These are phyloP conservation scores for Catostylus mosaicus DNA, from an alignment of 30 jellyfish, hydroid and myxozoan species.

Conservation along the genomic window DNA sequence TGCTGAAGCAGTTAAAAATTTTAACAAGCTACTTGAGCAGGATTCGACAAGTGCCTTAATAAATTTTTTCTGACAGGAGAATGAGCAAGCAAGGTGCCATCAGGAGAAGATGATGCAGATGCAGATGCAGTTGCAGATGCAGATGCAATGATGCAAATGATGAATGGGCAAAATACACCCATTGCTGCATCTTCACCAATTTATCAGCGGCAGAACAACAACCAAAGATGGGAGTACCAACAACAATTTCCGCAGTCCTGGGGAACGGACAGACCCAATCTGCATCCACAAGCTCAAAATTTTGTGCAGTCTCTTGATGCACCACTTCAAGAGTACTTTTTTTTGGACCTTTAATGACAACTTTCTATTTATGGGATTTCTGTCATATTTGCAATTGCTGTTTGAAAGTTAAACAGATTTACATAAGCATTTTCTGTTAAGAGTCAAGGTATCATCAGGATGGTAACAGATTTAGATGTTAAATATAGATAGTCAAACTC, in stretches of 20 bases:
- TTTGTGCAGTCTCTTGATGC: conserved; percentile 23
- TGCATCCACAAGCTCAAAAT: conserved; percentile 15
- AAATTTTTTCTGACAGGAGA: conserved; percentile 26
- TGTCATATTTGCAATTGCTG: conserved; percentile 1
- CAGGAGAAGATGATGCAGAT: conserved; percentile 43
- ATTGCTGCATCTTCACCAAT: conserved; percentile 31
- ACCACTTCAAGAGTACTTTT: conserved; percentile 1
- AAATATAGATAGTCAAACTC: not conserved
- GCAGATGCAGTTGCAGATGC: conserved; percentile 34
- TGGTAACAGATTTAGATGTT: not conserved
- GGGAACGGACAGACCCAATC: conserved; percentile 22
- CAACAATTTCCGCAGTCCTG: conserved; percentile 3
- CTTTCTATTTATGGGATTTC: not conserved
- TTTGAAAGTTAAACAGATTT: not conserved
- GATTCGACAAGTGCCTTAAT: conserved; percentile 23
- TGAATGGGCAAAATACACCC: conserved; percentile 22
- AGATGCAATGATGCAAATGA: conserved; percentile 22
- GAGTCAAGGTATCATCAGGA: not conserved
- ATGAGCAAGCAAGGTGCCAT: conserved; percentile 46
- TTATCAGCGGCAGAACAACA: conserved; percentile 21
- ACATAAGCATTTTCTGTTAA: no score
- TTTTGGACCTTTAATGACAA: conserved; percentile 14
- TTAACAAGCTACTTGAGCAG: conserved; percentile 40
- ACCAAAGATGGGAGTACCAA: conserved; percentile 11
- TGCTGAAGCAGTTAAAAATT: conserved; percentile 45